phyloP scores from a whole-genome alignment of 1,140 invertebrate genomes.

The Drosophila bipectinata region DNA sequence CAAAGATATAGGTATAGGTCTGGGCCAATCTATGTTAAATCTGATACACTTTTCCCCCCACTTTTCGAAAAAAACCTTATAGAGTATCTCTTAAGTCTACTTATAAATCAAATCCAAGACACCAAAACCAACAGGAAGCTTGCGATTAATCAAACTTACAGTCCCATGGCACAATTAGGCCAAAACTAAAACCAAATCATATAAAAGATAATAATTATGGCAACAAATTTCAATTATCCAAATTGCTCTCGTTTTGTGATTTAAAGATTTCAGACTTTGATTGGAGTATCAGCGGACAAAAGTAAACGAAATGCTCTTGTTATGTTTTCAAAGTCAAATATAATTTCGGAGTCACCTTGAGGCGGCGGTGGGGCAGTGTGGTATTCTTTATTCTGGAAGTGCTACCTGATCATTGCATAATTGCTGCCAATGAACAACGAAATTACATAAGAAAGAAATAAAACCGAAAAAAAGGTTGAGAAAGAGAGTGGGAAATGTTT shows the following conservation, averaged over 20 bases:
- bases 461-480: constrained; percentile 17
- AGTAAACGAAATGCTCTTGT: constrained; percentile 40
- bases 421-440: constrained; percentile 57
- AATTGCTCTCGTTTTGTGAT: constrained; percentile 47
- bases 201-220: constrained; percentile 15
- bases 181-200: constrained; percentile 21
- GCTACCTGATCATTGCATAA: constrained; percentile 64
- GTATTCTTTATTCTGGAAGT: constrained; percentile 45
- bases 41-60: no score
- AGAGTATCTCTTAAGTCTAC: neutral
- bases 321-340: constrained; percentile 68
- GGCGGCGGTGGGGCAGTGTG: constrained; percentile 6
- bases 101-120: neutral
- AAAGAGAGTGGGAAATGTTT: constrained; percentile 57
- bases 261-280: constrained; percentile 28
- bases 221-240: constrained; percentile 41
- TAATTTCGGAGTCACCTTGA: constrained; percentile 71
- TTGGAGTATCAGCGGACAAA: constrained; percentile 38
- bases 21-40: no score
- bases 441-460: constrained; percentile 60
- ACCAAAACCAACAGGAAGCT: constrained; percentile 52
- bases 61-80: no score
- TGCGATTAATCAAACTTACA: constrained; percentile 65
- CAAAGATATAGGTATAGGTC: no score
- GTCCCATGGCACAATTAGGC: constrained; percentile 69